Percentiles rank a stretch among this genome's conserved stretches.
These are phyloP conservation scores for Cremastobaeus sp. DNA, from an alignment of 2,888 invertebrate species.

Conservation along the genomic window DNA sequence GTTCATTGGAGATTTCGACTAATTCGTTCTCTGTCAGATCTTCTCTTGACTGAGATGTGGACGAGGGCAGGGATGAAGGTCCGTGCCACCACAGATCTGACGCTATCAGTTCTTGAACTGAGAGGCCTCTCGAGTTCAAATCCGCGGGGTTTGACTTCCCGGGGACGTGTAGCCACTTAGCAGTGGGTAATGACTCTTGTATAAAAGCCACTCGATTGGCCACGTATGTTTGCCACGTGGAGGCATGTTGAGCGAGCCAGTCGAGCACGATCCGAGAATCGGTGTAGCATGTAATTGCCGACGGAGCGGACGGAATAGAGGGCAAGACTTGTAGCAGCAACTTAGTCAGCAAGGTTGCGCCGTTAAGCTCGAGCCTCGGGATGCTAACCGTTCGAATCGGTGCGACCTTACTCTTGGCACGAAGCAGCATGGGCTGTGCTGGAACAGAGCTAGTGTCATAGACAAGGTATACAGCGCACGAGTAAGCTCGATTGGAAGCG, in stretches of 20 bases:
- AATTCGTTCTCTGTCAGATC: background rate
- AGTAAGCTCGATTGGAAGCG: background rate
- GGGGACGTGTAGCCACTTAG: background rate
- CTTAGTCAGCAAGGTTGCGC: background rate
- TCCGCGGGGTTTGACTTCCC: slow-evolving; percentile 2
- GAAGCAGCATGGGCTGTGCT: background rate
- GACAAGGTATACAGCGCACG: background rate
- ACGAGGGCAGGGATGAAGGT: too few relatives aligned
- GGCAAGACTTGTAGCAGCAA: too few relatives aligned
- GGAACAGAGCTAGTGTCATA: background rate
- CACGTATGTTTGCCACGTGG: too few relatives aligned
- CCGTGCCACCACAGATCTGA: background rate
- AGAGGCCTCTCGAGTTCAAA: background rate
- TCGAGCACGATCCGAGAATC: slow-evolving; percentile 1
- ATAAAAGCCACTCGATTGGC: slow-evolving; percentile 14
- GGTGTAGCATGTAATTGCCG: too few relatives aligned
- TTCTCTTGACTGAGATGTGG: too few relatives aligned
- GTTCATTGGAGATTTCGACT: too few relatives aligned
- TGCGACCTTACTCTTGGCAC: background rate
- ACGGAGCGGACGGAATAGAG: too few relatives aligned
- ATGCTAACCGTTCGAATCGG: background rate
- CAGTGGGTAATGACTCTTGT: background rate
- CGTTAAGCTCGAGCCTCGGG: background rate
- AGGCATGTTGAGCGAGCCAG: background rate
- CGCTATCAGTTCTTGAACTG: background rate